Conservation (phyloP, 2,888 invertebrate species). For the Crioceris asparagi region DNA sequence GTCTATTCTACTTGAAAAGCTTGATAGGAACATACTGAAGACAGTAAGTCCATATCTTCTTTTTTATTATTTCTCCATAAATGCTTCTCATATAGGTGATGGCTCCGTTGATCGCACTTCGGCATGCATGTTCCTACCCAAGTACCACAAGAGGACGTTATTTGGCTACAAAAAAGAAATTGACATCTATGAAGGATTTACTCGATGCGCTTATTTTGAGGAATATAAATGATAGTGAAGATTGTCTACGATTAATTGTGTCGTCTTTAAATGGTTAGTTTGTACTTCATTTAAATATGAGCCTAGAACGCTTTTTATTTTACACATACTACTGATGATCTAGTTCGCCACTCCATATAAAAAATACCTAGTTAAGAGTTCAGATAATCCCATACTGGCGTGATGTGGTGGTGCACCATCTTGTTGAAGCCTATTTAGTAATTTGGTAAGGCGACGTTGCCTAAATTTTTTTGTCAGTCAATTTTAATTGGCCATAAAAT, state of each 20-base stretch:
- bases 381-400: too few relatives aligned
- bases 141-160: conserved; percentile 48
- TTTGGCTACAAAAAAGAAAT: conserved; percentile 42
- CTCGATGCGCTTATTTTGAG: conserved; percentile 53
- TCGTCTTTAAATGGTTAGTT: conserved; percentile 52
- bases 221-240: conserved; percentile 50
- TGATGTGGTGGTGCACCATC: too few relatives aligned
- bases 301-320: too few relatives aligned
- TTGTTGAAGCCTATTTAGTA: too few relatives aligned
- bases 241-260: conserved; percentile 49
- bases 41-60: conserved; percentile 25
- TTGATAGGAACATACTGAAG: conserved; percentile 39
- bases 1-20: conserved; percentile 37
- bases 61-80: too few relatives aligned
- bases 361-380: too few relatives aligned
- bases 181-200: conserved; percentile 53
- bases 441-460: too few relatives aligned
- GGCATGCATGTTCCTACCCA: conserved; percentile 64
- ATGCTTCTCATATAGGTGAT: conserved; percentile 25
- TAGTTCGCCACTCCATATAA: too few relatives aligned
- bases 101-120: conserved; percentile 51
- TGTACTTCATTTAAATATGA: too few relatives aligned
- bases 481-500: too few relatives aligned
- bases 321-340: too few relatives aligned
- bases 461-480: too few relatives aligned